Base-by-base conservation (phyloP, 1,140 invertebrate species). In the Maniola jurtina region DNA sequence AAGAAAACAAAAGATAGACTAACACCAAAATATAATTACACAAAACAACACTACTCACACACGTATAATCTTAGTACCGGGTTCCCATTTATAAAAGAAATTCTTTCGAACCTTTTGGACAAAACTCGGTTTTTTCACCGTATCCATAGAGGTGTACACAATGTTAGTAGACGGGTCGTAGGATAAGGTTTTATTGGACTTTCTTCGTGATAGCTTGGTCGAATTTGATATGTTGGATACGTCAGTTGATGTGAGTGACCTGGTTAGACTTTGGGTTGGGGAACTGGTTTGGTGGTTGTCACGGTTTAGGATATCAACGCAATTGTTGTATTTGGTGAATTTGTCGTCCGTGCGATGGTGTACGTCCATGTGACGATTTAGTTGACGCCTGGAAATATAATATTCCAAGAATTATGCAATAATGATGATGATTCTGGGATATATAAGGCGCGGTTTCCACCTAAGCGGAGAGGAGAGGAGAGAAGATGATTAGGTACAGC, bases 51-150 rank as follows among this genome's bases (percentile, higher is more conserved):
- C 59, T 36, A 40, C 33, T 64, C 25, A 83, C 8, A 80, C 73
- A 57, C 74, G 73, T 47, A 86, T 81, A 60, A 82, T 77, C 50
- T 80, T 83, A 1, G 79, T 83, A 2, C 80, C 83, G 1, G 86
- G 84, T 47, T 86, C 82, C 84, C 86, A 89, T 34, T 83, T 84
- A 55, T 87, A 87, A 14, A 64, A 73, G 42, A 80, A 73, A 8
- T 73, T 68, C 0, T 66, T 79, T 3, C 74, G 70, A 0, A 76
- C 73, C 56, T 74, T 71, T 15, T 72, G 64, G 7, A 80, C 75
- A 5, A 79, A 64, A 58, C 64, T 75, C 4, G 76, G 52, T 15
- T 81, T 84, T 16, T 75, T 78, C 0, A 81, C 45, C 0, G 78
- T 75, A 6, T 86, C 83, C 15, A 61, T 55, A 11, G 80, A 83